Conservation (phyloP, 2,113 vertebrate genomes). For the Geococcyx californianus region DNA sequence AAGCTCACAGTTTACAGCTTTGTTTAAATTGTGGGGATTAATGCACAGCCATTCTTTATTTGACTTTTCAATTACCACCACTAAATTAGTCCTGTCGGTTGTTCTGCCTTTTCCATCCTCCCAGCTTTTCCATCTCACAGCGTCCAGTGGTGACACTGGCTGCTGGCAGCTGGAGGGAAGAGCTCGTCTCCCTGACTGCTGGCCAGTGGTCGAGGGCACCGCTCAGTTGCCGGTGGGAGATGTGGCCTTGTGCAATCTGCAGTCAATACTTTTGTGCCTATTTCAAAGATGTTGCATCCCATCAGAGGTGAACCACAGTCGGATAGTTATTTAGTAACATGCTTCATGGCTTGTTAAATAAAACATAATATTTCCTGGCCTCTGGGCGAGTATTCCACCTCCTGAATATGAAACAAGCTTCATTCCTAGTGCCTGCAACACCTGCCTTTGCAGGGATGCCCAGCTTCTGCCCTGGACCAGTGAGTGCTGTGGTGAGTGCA, state of each 20-base stretch:
- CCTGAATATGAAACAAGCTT: background rate
- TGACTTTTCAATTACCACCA: slow-evolving; percentile 56
- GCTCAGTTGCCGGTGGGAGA: background rate
- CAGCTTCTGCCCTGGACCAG: background rate
- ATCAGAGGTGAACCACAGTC: background rate
- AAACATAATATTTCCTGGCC: background rate
- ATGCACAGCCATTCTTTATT: slow-evolving; percentile 49
- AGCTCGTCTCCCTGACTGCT: rapidly evolving
- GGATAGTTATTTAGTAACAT: background rate
- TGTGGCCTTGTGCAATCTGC: background rate
- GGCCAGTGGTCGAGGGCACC: rapidly evolving
- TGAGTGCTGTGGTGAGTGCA: rapidly evolving
- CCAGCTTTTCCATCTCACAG: background rate
- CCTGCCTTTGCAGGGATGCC: background rate
- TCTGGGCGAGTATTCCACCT: background rate
- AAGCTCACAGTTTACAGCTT: slow-evolving; percentile 34
- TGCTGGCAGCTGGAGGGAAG: background rate
- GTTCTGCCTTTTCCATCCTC: slow-evolving; percentile 43
- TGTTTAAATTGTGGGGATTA: slow-evolving; percentile 56
- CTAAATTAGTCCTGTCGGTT: slow-evolving; percentile 38
- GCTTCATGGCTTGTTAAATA: background rate
- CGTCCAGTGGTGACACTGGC: background rate
- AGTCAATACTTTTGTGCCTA: background rate
- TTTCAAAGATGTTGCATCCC: background rate
- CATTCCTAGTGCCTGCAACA: background rate